Evolutionary conservation across 1,140 invertebrate genomes (phyloP), one percentile per base, ranked within the genome.

Genomic region (Brachionus paranguensis): DNA sequence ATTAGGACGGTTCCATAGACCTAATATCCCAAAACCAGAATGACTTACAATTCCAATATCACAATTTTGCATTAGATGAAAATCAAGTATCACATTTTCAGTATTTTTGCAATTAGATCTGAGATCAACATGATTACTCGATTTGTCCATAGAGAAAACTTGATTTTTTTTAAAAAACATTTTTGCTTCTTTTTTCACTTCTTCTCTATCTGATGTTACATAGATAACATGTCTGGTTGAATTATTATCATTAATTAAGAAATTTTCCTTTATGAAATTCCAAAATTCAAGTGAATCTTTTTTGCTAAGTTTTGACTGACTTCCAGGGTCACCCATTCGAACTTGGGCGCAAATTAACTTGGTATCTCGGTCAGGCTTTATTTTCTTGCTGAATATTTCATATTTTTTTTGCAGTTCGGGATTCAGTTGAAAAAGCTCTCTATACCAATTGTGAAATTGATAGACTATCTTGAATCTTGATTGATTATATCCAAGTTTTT

Each of bases 51-150:
- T 33, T n/a, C 47, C 76, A 53, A 55, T 78, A 20, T 78, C 76
- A 60, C 76, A 78, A 60, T 78, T 55, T 78, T 78, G 76, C 53
- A 78, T 53, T 20, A 55, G 3, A 53, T 55, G 76, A 78, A 78
- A 78, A 60, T 78, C 76, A 41, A 78, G 11, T 4, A 78, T 4
- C 17, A 60, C 47, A 29, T 78, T 78, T 53, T 55, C 45, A 12
- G 53, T 12, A 53, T 78, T 20, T 53, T 47, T 7, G 17, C 76
- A 78, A n/a, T 78, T 29, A 8, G 4, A 12, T n/a, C 17, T 11
- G 6, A 8, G 41, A 29, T 60, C 76, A 37, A 78, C 47, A 50
- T 78, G 76, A 33, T 53, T 14, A 60, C 53, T 78, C 10, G 47
- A 53, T 14, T 60, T 33, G 12, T 29, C 24, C 27, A 20, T 55